Conservation (phyloP, 2,888 invertebrate species). For the Plutella xylostella region DNA sequence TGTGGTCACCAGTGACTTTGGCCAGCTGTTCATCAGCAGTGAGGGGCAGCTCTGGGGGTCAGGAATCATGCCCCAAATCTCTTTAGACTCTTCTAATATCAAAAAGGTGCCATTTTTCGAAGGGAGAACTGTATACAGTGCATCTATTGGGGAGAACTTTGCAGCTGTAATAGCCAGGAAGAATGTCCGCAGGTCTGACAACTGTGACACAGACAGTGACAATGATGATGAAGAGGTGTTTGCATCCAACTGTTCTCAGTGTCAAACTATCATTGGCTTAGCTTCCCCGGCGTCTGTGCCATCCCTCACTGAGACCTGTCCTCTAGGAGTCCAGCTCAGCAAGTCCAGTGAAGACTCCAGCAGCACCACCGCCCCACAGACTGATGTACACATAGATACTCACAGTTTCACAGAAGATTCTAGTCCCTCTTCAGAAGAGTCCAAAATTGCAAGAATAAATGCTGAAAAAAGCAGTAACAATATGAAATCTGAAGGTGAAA, state of each 20-base stretch:
- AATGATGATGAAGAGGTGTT: conserved; percentile 74
- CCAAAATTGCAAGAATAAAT: conserved; percentile 56
- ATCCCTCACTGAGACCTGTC: conserved; percentile 74
- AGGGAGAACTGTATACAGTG: conserved; percentile 74
- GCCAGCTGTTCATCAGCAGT: conserved; percentile 74
- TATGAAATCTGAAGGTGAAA: conserved; percentile 27
- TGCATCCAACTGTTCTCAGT: conserved; percentile 75
- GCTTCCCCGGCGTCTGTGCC: conserved; percentile 71
- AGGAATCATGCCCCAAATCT: conserved; percentile 76
- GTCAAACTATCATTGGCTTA: conserved; percentile 67
- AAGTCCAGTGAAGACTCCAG: conserved; percentile 72
- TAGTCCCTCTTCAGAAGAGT: conserved; percentile 68
- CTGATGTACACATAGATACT: conserved; percentile 67
- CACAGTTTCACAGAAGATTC: conserved; percentile 68
- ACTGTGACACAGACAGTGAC: conserved; percentile 72
- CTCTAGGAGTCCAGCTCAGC: conserved; percentile 70
- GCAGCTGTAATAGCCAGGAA: conserved; percentile 79
- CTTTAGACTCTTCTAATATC: conserved; percentile 69
- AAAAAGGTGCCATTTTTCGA: conserved; percentile 77
- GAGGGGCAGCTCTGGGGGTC: conserved; percentile 78
- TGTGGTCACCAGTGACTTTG: conserved; percentile 72
- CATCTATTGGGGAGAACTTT: conserved; percentile 82
- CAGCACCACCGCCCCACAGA: conserved; percentile 68
- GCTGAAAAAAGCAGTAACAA: conserved; percentile 36
- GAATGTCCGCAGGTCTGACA: conserved; percentile 56